These are phyloP conservation scores for Acleris literana DNA, from an alignment of 2,888 invertebrate genomes.

Conservation along the genomic window DNA sequence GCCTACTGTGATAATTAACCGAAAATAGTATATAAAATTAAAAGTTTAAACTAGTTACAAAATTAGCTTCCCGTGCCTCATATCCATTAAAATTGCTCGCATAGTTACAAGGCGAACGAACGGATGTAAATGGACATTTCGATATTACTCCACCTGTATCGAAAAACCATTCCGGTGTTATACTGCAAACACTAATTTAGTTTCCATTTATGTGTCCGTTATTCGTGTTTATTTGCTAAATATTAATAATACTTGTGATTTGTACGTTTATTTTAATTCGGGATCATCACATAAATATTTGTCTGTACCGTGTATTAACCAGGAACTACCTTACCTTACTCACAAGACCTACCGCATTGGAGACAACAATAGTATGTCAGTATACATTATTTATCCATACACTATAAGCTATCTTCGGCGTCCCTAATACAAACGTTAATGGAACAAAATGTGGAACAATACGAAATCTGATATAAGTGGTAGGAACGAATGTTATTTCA, in stretches of 20 bases:
- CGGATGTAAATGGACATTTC: conserved; percentile 43
- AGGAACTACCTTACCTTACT: no score
- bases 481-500: conserved; percentile 72
- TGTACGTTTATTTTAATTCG: background rate
- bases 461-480: conserved; percentile 79
- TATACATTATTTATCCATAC: conserved; percentile 22
- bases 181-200: conserved; percentile 41
- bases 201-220: background rate
- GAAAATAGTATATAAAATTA: no score
- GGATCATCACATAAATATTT: no score
- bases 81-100: conserved; percentile 42
- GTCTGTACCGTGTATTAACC: no score
- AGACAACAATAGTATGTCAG: no score
- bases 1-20: no score
- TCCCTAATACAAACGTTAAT: conserved; percentile 68
- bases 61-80: conserved; percentile 36
- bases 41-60: background rate
- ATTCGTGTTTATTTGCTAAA: background rate
- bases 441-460: conserved; percentile 75
- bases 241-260: no score
- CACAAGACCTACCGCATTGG: no score
- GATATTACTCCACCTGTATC: conserved; percentile 40
- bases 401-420: conserved; percentile 44
- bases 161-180: conserved; percentile 43
- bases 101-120: conserved; percentile 39